Evolutionary conservation across 2,888 invertebrate genomes (phyloP).

Genomic region (Drosophila fungiperda): DNA sequence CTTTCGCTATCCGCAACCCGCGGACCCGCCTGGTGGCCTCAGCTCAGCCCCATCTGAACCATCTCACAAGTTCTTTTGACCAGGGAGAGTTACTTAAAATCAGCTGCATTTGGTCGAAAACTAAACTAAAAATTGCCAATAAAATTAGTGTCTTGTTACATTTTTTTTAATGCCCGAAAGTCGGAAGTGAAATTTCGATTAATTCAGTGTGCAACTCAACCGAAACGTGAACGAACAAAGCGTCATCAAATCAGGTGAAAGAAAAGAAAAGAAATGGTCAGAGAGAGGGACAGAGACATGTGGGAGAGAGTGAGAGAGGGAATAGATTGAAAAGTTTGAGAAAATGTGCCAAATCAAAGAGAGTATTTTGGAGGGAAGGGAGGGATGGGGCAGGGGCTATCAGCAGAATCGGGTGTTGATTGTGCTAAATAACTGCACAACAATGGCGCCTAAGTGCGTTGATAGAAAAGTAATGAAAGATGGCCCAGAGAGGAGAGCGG

Average conservation of each 20-base stretch:
- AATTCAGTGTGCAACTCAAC: slow-evolving; percentile 70
- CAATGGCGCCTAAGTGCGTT: slow-evolving; percentile 78
- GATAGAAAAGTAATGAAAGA: slow-evolving; percentile 79
- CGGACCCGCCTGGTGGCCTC: too few species aligned
- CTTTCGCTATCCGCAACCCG: too few species aligned
- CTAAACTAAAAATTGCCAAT: slow-evolving; percentile 2
- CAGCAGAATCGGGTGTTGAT: slow-evolving; percentile 75
- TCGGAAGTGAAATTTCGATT: slow-evolving; percentile 62
- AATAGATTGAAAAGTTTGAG: slow-evolving; percentile 53
- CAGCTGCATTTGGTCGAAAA: slow-evolving; percentile 3
- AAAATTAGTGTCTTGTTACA: slow-evolving; percentile 26
- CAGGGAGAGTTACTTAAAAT: background rate
- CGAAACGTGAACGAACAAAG: slow-evolving; percentile 72
- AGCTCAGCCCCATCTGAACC: too few species aligned
- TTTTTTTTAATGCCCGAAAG: slow-evolving; percentile 34
- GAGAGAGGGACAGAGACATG: background rate
- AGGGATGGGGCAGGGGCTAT: slow-evolving; percentile 36
- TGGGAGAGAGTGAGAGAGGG: background rate
- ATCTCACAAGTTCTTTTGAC: too few species aligned
- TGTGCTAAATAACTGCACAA: slow-evolving; percentile 79
- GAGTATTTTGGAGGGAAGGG: slow-evolving; percentile 11
- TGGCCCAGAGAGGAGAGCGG: slow-evolving; percentile 29
- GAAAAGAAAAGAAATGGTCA: background rate
- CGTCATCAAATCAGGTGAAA: slow-evolving; percentile 54
- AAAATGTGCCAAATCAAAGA: slow-evolving; percentile 60